Evolutionary conservation across 2,888 invertebrate species (phyloP).

Genomic region (Eudasyphora cyanicolor): DNA sequence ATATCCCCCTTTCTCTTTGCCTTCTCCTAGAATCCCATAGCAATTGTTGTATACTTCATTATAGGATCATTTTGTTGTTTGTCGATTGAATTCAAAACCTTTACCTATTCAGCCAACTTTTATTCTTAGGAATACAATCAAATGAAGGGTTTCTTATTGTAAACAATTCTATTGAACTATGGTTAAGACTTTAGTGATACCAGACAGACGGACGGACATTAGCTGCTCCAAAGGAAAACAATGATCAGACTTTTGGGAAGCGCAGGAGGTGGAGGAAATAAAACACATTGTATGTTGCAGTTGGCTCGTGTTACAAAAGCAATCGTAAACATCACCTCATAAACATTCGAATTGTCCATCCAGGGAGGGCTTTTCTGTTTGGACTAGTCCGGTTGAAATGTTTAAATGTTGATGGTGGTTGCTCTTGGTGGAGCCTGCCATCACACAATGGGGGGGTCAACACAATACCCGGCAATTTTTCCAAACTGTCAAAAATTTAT

Average conservation of each 20-base stretch:
- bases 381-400: background rate
- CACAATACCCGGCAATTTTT: constrained; percentile 78
- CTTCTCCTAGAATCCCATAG: background rate
- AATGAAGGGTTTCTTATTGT: constrained; percentile 31
- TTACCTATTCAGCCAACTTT: background rate
- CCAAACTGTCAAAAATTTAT: constrained; percentile 78
- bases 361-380: too few relatives aligned
- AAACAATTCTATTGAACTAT: constrained; percentile 64
- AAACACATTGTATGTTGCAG: too few relatives aligned
- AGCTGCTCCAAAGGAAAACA: background rate
- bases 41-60: background rate
- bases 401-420: background rate
- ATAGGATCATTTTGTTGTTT: background rate
- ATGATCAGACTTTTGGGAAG: background rate
- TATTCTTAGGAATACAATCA: constrained; percentile 10
- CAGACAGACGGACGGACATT: background rate
- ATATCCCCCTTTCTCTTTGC: too few relatives aligned
- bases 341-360: constrained; percentile 19
- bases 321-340: constrained; percentile 59
- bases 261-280: background rate
- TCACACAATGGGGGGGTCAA: constrained; percentile 77
- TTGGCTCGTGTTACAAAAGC: constrained; percentile 75
- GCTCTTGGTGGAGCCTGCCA: constrained; percentile 55
- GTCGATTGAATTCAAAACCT: constrained; percentile 6
- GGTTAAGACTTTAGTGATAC: constrained; percentile 35